Conservation (phyloP, 2,113 vertebrate genomes). For the Pyrgilauda ruficollis region DNA sequence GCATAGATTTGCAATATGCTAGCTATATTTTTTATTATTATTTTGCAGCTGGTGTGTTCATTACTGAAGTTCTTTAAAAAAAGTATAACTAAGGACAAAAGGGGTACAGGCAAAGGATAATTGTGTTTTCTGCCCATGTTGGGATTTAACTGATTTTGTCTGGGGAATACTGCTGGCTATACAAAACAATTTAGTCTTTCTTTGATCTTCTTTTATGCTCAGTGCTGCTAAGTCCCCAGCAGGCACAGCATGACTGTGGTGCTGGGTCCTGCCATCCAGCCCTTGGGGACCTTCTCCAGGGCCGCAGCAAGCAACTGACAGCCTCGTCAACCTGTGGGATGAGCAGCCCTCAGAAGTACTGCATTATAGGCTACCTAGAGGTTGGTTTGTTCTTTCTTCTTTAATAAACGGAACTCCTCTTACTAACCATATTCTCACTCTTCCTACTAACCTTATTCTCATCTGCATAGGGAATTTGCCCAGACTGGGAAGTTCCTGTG, state of each 20-base stretch:
- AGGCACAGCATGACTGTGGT: constrained; percentile 69
- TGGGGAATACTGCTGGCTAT: background rate
- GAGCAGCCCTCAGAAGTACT: constrained; percentile 80
- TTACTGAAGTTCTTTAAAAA: background rate
- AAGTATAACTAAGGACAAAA: background rate
- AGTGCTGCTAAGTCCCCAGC: constrained; percentile 66
- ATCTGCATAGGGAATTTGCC: background rate
- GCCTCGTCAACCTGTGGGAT: constrained; percentile 85
- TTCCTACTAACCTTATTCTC: background rate
- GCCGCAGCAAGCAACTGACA: constrained; percentile 74
- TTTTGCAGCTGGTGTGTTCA: background rate
- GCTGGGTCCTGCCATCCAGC: constrained; percentile 72
- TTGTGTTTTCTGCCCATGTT: background rate
- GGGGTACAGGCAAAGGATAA: background rate
- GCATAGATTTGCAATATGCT: background rate
- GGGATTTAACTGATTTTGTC: background rate
- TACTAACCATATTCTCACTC: background rate
- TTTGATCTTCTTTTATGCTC: background rate
- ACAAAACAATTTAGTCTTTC: background rate
- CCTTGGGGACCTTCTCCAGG: constrained; percentile 81
- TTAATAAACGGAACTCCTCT: background rate
- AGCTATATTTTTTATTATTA: background rate
- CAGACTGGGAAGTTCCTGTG: background rate
- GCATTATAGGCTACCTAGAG: constrained; percentile 88
- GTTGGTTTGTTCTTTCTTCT: constrained; percentile 63